These are phyloP conservation scores for Sussaba pulchella DNA, from an alignment of 2,888 invertebrate genomes.

Conservation along the genomic window DNA sequence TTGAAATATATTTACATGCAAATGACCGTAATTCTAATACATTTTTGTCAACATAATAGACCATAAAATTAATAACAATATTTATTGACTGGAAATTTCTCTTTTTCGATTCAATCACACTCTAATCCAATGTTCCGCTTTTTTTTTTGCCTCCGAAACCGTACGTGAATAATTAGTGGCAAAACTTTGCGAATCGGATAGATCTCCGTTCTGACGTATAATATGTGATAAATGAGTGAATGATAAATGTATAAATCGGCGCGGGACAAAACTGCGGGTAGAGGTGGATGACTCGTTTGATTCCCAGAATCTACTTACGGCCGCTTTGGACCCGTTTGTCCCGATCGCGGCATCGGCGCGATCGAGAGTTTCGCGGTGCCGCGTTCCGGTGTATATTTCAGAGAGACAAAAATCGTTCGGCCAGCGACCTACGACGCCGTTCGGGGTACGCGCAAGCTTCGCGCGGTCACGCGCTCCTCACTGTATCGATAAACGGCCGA, in stretches of 20 bases:
- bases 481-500: too few relatives aligned
- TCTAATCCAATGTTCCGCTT: too few relatives aligned
- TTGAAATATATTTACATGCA: too few relatives aligned
- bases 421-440: constrained; percentile 54
- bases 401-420: constrained; percentile 60
- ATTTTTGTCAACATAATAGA: too few relatives aligned
- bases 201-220: background rate
- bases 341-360: constrained; percentile 49
- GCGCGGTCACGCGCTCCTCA: background rate
- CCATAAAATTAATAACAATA: too few relatives aligned
- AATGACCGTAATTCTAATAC: too few relatives aligned
- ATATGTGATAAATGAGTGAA: constrained; percentile 13
- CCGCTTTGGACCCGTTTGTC: constrained; percentile 60
- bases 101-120: too few relatives aligned
- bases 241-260: constrained; percentile 7
- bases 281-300: constrained; percentile 53
- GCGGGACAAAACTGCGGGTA: too few relatives aligned
- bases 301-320: constrained; percentile 60
- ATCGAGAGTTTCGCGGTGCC: constrained; percentile 7
- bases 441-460: constrained; percentile 16
- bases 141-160: too few relatives aligned
- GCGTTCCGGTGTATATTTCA: background rate
- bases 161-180: too few relatives aligned
- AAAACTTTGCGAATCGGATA: too few relatives aligned
- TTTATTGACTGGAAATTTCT: too few relatives aligned